phyloP scores from a whole-genome alignment of 2,113 vertebrate species.

The Oryzias curvinotus region DNA sequence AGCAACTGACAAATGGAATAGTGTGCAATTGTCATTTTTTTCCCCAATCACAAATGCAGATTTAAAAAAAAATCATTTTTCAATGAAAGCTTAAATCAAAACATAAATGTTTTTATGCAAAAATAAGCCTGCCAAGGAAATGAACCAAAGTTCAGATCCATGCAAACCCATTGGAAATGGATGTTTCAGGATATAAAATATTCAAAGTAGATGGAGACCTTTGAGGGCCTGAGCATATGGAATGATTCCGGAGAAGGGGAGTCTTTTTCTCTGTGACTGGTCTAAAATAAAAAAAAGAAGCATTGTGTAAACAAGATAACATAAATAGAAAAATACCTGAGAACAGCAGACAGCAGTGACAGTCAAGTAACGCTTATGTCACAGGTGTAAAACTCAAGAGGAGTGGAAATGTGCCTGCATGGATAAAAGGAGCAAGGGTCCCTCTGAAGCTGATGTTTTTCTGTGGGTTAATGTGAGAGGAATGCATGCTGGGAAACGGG shows the following conservation, averaged over 20 bases:
- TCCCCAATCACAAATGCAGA: conserved; percentile 1
- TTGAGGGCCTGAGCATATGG: conserved; percentile 99
- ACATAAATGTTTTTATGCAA: background rate
- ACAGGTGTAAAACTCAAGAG: conserved; percentile 52
- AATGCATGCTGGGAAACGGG: conserved; percentile 80
- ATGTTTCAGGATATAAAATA: conserved; percentile 66
- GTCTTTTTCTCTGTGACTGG: conserved; percentile 98
- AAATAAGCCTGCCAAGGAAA: conserved; percentile 1
- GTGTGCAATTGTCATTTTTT: background rate
- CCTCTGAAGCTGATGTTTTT: conserved; percentile 69
- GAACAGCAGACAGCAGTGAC: conserved; percentile 47
- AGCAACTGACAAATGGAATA: conserved; percentile 14
- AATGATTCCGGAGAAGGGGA: conserved; percentile 99
- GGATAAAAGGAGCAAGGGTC: conserved; percentile 60
- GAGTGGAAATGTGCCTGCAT: conserved; percentile 48
- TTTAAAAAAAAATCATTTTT: no score
- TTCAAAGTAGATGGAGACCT: conserved; percentile 90
- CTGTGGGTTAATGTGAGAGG: conserved; percentile 39
- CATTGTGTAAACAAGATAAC: conserved; percentile 84
- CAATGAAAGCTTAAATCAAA: conserved; percentile 1
- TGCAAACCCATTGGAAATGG: conserved; percentile 62
- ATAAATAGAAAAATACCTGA: conserved; percentile 37
- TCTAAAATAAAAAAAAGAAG: conserved; percentile 99
- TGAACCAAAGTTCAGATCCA: conserved; percentile 7
- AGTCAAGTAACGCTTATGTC: conserved; percentile 42